phyloP scores from a whole-genome alignment of 1,140 invertebrate species.

The Caligus rogercresseyi region DNA sequence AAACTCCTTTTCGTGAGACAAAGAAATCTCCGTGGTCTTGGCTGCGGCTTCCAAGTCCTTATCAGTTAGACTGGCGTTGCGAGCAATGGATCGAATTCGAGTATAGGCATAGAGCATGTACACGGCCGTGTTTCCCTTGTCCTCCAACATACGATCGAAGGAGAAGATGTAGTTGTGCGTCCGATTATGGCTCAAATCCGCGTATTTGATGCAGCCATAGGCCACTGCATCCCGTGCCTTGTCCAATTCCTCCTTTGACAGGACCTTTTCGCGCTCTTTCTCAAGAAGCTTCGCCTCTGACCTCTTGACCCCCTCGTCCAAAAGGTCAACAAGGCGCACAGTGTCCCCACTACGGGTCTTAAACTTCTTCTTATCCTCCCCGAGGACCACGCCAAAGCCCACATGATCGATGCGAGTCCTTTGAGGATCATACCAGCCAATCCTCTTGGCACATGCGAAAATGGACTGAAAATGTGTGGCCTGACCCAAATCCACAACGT shows the following conservation, averaged over 20 bases:
- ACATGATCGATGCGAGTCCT: conserved; percentile 66
- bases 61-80: conserved; percentile 47
- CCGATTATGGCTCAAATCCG: conserved; percentile 83
- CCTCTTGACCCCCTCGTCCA: conserved; percentile 63
- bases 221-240: conserved; percentile 74
- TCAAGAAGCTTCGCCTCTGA: conserved; percentile 61
- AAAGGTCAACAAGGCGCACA: conserved; percentile 66
- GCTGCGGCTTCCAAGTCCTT: conserved; percentile 36
- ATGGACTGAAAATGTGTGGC: conserved; percentile 59
- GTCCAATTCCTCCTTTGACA: conserved; percentile 63
- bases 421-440: conserved; percentile 33
- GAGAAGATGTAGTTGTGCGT: conserved; percentile 94
- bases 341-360: conserved; percentile 96
- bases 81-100: conserved; percentile 73
- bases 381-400: conserved; percentile 87
- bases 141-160: conserved; percentile 98
- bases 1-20: conserved; percentile 82
- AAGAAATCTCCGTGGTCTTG: conserved; percentile 35
- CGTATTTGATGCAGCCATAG: conserved; percentile 97
- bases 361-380: conserved; percentile 98
- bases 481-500: conserved; percentile 78
- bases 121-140: conserved; percentile 95
- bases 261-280: conserved; percentile 70
- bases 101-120: conserved; percentile 92
- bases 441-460: conserved; percentile 30